Conservation (phyloP, 2,113 vertebrate genomes). For the Lasiurus borealis region DNA sequence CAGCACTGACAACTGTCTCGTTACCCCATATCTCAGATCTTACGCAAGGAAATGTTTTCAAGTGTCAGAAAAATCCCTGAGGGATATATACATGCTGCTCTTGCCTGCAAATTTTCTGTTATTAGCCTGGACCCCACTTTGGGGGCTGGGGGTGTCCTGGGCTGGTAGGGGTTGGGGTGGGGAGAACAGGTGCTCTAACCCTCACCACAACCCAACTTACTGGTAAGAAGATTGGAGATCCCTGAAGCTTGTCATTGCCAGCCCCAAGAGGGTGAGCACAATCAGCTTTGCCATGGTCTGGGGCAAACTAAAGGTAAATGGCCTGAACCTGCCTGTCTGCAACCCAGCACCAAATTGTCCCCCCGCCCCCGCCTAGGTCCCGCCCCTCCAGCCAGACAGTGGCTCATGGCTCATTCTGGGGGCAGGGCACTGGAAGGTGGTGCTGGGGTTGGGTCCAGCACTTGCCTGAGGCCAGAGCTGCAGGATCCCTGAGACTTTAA, state of each 20-base stretch:
- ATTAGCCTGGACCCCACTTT: background rate
- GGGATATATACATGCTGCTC: too few species aligned
- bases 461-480: accelerated
- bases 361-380: too few species aligned
- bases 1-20: accelerated
- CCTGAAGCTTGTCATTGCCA: constrained; percentile 40
- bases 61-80: background rate
- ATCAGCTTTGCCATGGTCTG: constrained; percentile 64
- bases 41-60: background rate
- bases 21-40: background rate
- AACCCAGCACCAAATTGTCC: background rate
- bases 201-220: constrained; percentile 66
- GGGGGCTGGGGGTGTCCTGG: too few species aligned
- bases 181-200: background rate
- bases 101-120: background rate
- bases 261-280: constrained; percentile 34
- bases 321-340: accelerated
- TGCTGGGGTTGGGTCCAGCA: accelerated
- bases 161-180: too few species aligned
- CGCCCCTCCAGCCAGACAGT: too few species aligned
- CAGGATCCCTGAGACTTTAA: background rate
- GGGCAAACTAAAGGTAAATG: accelerated
- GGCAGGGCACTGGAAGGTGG: accelerated
- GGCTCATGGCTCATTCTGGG: background rate
- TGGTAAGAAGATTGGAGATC: constrained; percentile 53